Evolutionary conservation across 2,797 vertebrate species (phyloP).

Genomic region (Semaprochilodus insignis): DNA sequence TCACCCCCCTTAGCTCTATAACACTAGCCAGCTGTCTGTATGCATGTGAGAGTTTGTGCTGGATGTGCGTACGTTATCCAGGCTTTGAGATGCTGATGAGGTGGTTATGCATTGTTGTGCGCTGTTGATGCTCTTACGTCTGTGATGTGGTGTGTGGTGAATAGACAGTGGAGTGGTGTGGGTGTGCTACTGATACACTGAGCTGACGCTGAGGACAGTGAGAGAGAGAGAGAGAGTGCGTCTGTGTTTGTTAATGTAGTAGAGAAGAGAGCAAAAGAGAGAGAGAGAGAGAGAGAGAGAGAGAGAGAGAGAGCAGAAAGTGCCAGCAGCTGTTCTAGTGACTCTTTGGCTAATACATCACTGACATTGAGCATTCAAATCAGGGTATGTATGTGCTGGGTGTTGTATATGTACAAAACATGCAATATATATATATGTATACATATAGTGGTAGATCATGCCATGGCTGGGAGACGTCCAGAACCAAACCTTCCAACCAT

Average conservation of each 20-base stretch:
- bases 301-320: background rate
- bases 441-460: too few relatives aligned
- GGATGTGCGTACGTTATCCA: slow-evolving; percentile 7
- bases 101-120: slow-evolving; percentile 37
- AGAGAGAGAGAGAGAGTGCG: slow-evolving; percentile 11
- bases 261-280: background rate
- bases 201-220: slow-evolving; percentile 16
- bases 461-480: too few relatives aligned
- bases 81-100: slow-evolving; percentile 39
- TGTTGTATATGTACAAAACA: background rate
- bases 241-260: background rate
- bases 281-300: slow-evolving; percentile 7
- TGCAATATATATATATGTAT: background rate
- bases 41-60: slow-evolving; percentile 12
- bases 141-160: slow-evolving; percentile 30
- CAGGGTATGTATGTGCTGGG: slow-evolving; percentile 7
- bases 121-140: slow-evolving; percentile 24
- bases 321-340: slow-evolving; percentile 34
- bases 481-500: too few relatives aligned
- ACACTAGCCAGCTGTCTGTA: background rate
- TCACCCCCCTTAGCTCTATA: background rate
- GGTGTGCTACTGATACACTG: slow-evolving; percentile 38
- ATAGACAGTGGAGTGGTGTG: slow-evolving; percentile 41
- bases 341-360: slow-evolving; percentile 19
- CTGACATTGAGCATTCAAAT: slow-evolving; percentile 1